Base-by-base conservation (phyloP, 37 sponge, comb jelly and placozoan genomes). In the Halichondria panicea region DNA sequence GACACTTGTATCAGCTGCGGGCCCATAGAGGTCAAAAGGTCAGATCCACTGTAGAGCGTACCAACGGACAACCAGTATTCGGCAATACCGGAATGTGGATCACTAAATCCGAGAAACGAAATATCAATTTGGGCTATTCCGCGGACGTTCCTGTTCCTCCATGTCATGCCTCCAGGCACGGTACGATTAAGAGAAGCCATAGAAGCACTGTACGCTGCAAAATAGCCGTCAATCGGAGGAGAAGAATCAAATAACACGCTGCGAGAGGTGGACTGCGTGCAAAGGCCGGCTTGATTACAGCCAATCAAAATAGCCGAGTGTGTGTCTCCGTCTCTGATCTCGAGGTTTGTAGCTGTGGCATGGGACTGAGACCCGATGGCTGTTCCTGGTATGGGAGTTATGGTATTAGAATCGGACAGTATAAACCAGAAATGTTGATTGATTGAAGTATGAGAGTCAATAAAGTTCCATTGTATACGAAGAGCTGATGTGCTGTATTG, bases 211-310 rank as follows among this genome's bases (percentile, higher is more conserved):
- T 60, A 63, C 8, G 87, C 84, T 15, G 88, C 91, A 87, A 94
- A 94, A 44, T 71, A 85, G 15, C 95, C 95, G 48, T 86, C 91
- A 56, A 79, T 87, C 33, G 95, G 95, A 31, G 83, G 91, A 18
- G 86, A 78, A 27, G 89, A 88, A 55, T 95, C 95, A 2, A 95
- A 65, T 3, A 95, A 83, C 12, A 88, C 79, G 5, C 43, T 39
- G 66, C 28, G 28, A 7, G 83, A 55, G 15, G 30, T 43, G 31
- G 37, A 28, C 21, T 15, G 46, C 1, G 66, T 37, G 44, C 95
- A 95, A 22, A 84, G 64, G 19, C 79, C 86, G 33, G 82, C 82
- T 40, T 35, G 58, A 57, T 81, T 76, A 61, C 95, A 95, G 9
- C 71, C 86, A 27, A 70, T 84, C 28, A 91, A 68, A 4, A 34